Evolutionary conservation across 2,888 invertebrate species (phyloP).

Genomic region (Fissipunctia ypsillon): DNA sequence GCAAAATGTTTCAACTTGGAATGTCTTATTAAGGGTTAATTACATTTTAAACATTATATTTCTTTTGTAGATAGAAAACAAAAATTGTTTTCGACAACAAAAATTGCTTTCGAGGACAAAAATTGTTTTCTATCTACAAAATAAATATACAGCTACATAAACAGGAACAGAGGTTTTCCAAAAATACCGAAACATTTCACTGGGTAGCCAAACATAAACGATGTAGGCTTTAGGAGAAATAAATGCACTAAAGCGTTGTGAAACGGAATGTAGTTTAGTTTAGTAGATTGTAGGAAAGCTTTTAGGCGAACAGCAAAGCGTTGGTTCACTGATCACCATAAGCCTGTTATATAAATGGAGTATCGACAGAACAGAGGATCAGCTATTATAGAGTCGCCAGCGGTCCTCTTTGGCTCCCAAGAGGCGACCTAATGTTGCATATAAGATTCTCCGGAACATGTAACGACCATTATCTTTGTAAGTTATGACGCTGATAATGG

Average conservation of each 20-base stretch:
- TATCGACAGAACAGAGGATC: conserved; percentile 67
- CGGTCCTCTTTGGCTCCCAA: conserved; percentile 55
- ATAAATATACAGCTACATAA: conserved; percentile 10
- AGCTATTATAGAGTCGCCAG: conserved; percentile 63
- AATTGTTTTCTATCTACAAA: conserved; percentile 7
- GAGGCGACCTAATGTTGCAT: conserved; percentile 68
- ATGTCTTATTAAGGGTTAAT: conserved; percentile 18
- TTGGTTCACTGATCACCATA: conserved; percentile 65
- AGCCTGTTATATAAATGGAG: conserved; percentile 73
- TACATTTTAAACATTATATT: conserved; percentile 13
- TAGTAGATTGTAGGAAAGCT: conserved; percentile 77
- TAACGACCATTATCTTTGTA: conserved; percentile 72
- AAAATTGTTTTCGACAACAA: not conserved
- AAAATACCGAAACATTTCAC: conserved; percentile 29
- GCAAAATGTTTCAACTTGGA: conserved; percentile 22
- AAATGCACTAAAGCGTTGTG: conserved; percentile 62
- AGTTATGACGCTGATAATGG: conserved; percentile 69
- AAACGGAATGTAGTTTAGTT: conserved; percentile 72
- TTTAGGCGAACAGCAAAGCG: conserved; percentile 74
- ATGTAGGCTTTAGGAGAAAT: conserved; percentile 44
- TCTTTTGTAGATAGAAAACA: not conserved
- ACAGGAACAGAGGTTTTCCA: conserved; percentile 11
- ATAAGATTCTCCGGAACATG: conserved; percentile 69
- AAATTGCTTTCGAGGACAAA: too few relatives aligned
- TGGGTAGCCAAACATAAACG: conserved; percentile 30